These are phyloP conservation scores for Sisyra nigra DNA, from an alignment of 2,888 invertebrate genomes.

Conservation along the genomic window DNA sequence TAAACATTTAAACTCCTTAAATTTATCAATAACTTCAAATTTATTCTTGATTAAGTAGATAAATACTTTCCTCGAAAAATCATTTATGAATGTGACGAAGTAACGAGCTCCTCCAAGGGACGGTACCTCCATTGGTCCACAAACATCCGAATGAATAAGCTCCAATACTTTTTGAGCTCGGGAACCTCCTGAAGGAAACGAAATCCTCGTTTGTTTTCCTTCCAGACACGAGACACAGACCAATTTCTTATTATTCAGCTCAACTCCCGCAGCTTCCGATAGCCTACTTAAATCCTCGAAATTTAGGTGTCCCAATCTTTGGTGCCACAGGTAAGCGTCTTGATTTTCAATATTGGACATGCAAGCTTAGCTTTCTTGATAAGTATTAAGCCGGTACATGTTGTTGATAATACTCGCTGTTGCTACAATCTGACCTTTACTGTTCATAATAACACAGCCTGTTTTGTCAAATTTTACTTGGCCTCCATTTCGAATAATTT, in stretches of 20 bases:
- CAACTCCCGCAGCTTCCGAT: not conserved
- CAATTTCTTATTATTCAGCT: not conserved
- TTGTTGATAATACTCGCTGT: constrained; percentile 1
- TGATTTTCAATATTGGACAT: not conserved
- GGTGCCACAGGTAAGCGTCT: not conserved
- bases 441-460: not conserved
- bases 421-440: not conserved
- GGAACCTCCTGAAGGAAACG: not conserved
- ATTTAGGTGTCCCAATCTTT: constrained; percentile 1
- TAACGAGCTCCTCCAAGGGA: not conserved
- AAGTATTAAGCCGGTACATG: constrained; percentile 1
- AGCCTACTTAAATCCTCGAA: not conserved
- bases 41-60: not conserved
- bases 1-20: constrained; percentile 1
- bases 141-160: not conserved
- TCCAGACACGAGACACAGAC: not conserved
- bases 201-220: not conserved
- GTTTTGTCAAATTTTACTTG: constrained; percentile 1
- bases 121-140: not conserved
- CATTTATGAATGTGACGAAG: not conserved
- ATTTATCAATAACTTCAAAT: not conserved
- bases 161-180: not conserved
- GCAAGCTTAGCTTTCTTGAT: not conserved
- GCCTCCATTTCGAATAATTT: not conserved
- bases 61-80: not conserved